Conservation (phyloP, 2,888 invertebrate species). For the Autographa pulchrina region DNA sequence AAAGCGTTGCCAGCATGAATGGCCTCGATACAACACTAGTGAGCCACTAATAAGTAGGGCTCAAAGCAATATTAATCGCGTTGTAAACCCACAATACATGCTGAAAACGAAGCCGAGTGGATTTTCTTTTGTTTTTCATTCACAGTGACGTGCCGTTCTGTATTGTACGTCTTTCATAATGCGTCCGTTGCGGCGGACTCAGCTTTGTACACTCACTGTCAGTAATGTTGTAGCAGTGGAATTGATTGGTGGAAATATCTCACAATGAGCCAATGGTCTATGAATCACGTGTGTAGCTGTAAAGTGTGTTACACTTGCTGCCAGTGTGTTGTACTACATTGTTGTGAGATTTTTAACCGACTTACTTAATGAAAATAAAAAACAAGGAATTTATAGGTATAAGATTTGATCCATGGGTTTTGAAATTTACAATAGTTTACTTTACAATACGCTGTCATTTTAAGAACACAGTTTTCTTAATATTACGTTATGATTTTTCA, state of each 20-base stretch:
- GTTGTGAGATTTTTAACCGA: too few species aligned
- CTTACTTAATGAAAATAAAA: too few species aligned
- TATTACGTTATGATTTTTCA: too few species aligned
- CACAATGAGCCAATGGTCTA: slow-evolving; percentile 2
- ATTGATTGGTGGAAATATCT: slow-evolving; percentile 3
- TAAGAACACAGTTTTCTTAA: too few species aligned
- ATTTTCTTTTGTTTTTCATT: slow-evolving; percentile 63
- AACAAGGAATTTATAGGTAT: too few species aligned
- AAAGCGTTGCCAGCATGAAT: neutral
- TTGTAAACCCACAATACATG: slow-evolving; percentile 39
- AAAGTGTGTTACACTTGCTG: neutral
- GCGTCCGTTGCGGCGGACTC: slow-evolving; percentile 56
- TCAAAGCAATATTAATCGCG: slow-evolving; percentile 50
- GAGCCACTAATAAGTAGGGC: slow-evolving; percentile 20
- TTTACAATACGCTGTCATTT: too few species aligned
- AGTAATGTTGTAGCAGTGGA: slow-evolving; percentile 31
- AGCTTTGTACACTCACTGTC: slow-evolving; percentile 52
- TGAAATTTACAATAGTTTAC: too few species aligned
- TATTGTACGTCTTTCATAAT: slow-evolving; percentile 61
- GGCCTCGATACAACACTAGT: slow-evolving; percentile 11
- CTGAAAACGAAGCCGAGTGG: slow-evolving; percentile 45
- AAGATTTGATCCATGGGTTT: too few species aligned
- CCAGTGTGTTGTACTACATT: neutral
- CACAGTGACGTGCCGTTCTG: slow-evolving; percentile 45
- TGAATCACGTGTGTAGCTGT: neutral